Base-by-base conservation (phyloP, 2,888 invertebrate genomes). In the Oscheius sp. region DNA sequence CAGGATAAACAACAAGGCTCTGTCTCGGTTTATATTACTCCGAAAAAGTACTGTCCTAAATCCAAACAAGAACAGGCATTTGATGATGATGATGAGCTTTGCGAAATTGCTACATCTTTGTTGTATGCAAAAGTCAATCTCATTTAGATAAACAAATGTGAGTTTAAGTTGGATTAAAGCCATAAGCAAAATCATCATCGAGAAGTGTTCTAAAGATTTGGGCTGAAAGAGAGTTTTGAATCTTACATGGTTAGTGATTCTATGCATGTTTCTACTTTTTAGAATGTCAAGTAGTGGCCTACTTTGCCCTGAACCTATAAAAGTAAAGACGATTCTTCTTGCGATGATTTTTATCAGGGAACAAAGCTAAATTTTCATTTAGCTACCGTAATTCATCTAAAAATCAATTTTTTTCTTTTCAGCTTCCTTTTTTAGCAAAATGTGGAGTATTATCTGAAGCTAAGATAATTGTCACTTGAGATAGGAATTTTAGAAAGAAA, bases 211-310 rank as follows among this genome's bases (percentile, higher is more conserved):
- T 91, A 77, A 88, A 88, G 75, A 86, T 90, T 68, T 91, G 91
- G 91, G 90, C 91, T 0, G 90, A 90, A 84, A 90, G 91, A 82
- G 91, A 91, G 84, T 88, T 89, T 82, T 89, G 76, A 91, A 91
- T 81, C 84, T 91, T 27, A 87, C 86, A 46, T 87, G 90, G 88
- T 88, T 69, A 25, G 52, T 1, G 29, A 23, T 4, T 25, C 2
- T n/a, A 17, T 31, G 34, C n/a, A n/a, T 8, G 12, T 12, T 12
- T 4, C 17, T 27, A 29, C 6, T 8, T 4, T 65, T 29, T 27
- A 73, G 79, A 67, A 80, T 80, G 80, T 63, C 70, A 6, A 78
- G 76, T 39, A 50, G 68, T 27, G 68, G 88, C 10, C 82, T 90
- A 12, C 88, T 87, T 1, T 90, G 90, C 79, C 91, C 91, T 1